phyloP scores from a whole-genome alignment of 1,140 invertebrate genomes.

The Drosophila chauvacae region DNA sequence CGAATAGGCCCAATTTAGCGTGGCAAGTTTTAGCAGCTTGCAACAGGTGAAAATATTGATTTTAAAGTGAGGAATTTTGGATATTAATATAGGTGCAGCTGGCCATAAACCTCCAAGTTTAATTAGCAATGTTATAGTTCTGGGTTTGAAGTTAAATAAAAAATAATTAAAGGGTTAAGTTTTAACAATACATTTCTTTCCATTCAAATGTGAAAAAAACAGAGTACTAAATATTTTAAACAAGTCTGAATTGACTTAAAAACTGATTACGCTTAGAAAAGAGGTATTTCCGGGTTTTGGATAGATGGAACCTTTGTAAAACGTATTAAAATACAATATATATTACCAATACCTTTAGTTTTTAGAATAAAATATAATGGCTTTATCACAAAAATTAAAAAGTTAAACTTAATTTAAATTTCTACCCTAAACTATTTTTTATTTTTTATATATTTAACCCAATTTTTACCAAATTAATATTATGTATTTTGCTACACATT shows the following conservation, averaged over 20 bases:
- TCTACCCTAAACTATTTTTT: background rate
- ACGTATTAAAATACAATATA: too few relatives aligned
- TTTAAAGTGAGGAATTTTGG: background rate
- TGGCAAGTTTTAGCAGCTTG: slow-evolving; percentile 27
- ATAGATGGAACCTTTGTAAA: too few relatives aligned
- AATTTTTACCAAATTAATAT: background rate
- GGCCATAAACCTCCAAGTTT: background rate
- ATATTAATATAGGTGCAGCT: too few relatives aligned
- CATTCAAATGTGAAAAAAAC: background rate
- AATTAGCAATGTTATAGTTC: background rate
- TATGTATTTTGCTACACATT: background rate
- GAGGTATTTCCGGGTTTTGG: background rate
- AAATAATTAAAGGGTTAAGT: background rate
- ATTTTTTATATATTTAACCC: background rate
- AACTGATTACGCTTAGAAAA: background rate
- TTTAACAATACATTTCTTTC: background rate
- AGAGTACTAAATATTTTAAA: background rate
- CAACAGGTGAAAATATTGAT: slow-evolving; percentile 41
- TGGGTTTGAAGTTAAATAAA: background rate
- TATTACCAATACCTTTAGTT: too few relatives aligned
- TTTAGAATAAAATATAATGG: too few relatives aligned
- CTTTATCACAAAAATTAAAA: too few relatives aligned
- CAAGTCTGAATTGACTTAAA: background rate
- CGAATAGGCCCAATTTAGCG: slow-evolving; percentile 6
- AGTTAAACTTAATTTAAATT: background rate